Evolutionary conservation across 2,113 vertebrate species (phyloP).

Genomic region (Callipepla californica): DNA sequence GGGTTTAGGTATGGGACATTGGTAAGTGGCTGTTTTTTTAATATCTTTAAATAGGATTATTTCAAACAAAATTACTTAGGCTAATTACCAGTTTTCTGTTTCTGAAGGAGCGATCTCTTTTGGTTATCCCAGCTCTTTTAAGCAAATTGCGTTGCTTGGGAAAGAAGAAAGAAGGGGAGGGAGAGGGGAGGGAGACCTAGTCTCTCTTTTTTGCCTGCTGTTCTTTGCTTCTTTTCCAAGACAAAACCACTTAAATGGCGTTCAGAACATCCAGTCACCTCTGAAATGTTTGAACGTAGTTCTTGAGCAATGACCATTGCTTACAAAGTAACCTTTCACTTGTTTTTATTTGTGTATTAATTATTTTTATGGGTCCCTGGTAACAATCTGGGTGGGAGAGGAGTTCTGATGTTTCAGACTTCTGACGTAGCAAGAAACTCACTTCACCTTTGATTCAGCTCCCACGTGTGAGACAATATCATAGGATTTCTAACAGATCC

Average conservation of each 20-base stretch:
- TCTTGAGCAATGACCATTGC: neutral
- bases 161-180: neutral
- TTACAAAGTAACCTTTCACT: neutral
- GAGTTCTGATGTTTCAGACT: neutral
- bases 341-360: neutral
- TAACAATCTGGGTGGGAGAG: neutral
- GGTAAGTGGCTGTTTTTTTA: neutral
- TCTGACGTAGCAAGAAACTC: neutral
- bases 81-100: neutral
- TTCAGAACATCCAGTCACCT: neutral
- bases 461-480: accelerated
- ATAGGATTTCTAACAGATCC: neutral
- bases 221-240: neutral
- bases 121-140: neutral
- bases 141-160: neutral
- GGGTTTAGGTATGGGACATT: neutral
- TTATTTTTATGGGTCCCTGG: neutral
- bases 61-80: neutral
- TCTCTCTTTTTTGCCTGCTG: neutral
- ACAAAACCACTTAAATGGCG: neutral
- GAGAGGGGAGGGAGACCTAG: too few species aligned
- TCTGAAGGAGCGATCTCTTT: neutral
- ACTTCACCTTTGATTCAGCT: neutral
- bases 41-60: neutral
- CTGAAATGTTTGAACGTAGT: neutral